Evolutionary conservation across 1,140 invertebrate species (phyloP).

Genomic region (Fopius arisanus): DNA sequence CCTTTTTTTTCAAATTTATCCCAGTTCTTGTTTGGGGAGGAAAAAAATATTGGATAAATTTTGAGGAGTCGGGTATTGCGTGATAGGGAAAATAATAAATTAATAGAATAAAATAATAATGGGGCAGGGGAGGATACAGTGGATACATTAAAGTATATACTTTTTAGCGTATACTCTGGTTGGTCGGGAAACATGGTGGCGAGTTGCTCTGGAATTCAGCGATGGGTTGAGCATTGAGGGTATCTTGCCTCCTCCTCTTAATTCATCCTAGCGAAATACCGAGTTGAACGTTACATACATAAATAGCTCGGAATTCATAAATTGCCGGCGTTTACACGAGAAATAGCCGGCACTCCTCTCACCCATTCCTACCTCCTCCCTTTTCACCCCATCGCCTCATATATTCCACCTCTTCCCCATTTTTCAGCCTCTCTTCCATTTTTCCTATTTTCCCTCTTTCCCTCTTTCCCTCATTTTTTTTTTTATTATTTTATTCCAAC

Average conservation of each 20-base stretch:
- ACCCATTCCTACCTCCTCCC: slow-evolving; percentile 19
- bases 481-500: slow-evolving; percentile 23
- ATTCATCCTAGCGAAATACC: neutral
- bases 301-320: slow-evolving; percentile 46
- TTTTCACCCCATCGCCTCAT: slow-evolving; percentile 27
- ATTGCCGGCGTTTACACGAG: slow-evolving; percentile 44
- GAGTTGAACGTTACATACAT: slow-evolving; percentile 30
- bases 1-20: too few species aligned
- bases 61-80: neutral
- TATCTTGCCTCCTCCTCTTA: neutral
- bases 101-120: too few species aligned
- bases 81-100: neutral
- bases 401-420: slow-evolving; percentile 20
- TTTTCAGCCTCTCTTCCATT: neutral
- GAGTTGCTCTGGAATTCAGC: slow-evolving; percentile 46
- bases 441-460: neutral
- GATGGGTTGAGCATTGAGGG: slow-evolving; percentile 46
- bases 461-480: too few species aligned
- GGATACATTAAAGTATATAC: too few species aligned
- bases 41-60: neutral
- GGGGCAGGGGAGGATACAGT: too few species aligned
- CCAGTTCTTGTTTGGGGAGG: neutral
- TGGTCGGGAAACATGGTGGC: neutral
- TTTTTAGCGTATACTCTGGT: too few species aligned
- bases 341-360: slow-evolving; percentile 36